Evolutionary conservation across 2,797 vertebrate species (phyloP), one percentile per base, ranked within the genome.

Genomic region (Gambusia yucatana): DNA sequence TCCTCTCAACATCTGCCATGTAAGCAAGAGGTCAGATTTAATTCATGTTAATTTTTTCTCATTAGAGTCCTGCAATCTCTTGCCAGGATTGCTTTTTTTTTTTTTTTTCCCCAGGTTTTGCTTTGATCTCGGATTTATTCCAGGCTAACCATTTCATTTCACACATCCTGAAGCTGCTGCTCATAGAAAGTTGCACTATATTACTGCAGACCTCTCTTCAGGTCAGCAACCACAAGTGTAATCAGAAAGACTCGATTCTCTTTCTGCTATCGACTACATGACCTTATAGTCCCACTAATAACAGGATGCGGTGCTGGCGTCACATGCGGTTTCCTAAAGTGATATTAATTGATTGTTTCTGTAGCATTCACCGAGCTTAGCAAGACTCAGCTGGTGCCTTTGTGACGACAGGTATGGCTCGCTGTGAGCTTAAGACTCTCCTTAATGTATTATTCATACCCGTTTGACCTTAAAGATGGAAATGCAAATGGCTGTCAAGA

Each of bases 21-120:
- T 94, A 94, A 95, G 93, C 94, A 92, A 93, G 82, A 89, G 95
- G 94, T 96, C 94, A 95, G 93, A 95, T 95, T 96, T 95, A 96
- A 96, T 97, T 92, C 96, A 97, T 97, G 96, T 96, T 97, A 96
- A 97, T 97, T 97, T 92, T 95, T 95, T 92, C 91, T 96, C 95
- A 96, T 97, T 97, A 97, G 96, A 94, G 95, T 94, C 89, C 86
- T 92, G 91, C 93, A 94, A 92, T 96, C 95, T 93, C 92, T 90
- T 94, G 96, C 96, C 96, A 95, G 91, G 91, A 91, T 95, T 95
- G 93, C 93, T 95, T 89, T 95, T 87, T 90, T 94, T 46, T 95
- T 87, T 95, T 87, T 95, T 86, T 89, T 93, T 17, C 4, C 20
- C 10, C 63, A 65, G 33, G 36, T 65, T 77, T 91, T 90, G 90